Evolutionary conservation across 2,113 vertebrate genomes (phyloP).

Genomic region (Cochlearius cochlearius): DNA sequence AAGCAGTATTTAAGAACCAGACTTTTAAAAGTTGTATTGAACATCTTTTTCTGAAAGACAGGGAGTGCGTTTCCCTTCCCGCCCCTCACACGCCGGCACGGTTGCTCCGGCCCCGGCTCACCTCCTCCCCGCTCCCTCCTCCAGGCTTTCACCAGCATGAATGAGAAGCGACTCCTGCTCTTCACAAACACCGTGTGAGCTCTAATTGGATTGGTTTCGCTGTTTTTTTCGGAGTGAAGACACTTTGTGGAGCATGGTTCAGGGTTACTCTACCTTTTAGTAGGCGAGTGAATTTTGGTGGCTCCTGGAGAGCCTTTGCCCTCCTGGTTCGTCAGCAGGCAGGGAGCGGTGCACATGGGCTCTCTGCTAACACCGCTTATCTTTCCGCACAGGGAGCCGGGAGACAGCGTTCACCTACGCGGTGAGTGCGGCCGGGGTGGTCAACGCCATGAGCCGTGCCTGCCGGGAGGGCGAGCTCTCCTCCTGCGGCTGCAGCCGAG

Average conservation of each 20-base stretch:
- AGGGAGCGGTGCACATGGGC: rapidly evolving
- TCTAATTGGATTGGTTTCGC: not conserved
- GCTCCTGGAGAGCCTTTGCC: not conserved
- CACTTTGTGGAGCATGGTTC: not conserved
- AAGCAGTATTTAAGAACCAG: slow-evolving; percentile 43
- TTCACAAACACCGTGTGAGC: not conserved
- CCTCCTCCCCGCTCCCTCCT: not conserved
- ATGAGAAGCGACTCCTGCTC: not conserved
- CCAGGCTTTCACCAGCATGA: not conserved
- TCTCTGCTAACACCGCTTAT: not conserved
- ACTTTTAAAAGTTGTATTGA: slow-evolving; percentile 33
- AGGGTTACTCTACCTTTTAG: not conserved
- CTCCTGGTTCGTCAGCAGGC: rapidly evolving
- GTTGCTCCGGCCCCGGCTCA: not conserved
- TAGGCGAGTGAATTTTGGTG: rapidly evolving
- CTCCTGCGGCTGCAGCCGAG: slow-evolving; percentile 94
- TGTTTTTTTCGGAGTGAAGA: not conserved
- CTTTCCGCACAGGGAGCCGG: slow-evolving; percentile 83
- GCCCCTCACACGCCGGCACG: not conserved
- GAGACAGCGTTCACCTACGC: slow-evolving; percentile 97
- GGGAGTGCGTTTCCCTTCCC: not conserved
- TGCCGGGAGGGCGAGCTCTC: slow-evolving; percentile 96
- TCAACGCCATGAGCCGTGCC: slow-evolving; percentile 94
- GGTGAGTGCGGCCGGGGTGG: slow-evolving; percentile 93
- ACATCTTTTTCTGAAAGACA: not conserved